Evolutionary conservation across 1,140 invertebrate genomes (phyloP).

Genomic region (Dolichoris vasculosae): DNA sequence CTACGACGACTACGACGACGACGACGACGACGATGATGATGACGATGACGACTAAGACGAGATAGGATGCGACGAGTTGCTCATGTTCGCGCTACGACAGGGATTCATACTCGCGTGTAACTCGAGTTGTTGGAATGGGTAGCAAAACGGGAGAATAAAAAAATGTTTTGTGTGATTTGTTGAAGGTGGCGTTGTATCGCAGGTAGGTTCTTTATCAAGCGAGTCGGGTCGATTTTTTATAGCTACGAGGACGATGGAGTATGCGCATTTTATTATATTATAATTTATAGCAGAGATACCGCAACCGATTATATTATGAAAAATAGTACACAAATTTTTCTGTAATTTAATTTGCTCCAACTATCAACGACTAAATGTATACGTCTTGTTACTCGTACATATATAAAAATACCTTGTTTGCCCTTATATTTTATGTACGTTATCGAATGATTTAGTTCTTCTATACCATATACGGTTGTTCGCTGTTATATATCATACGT

Average conservation of each 20-base stretch:
- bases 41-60: not conserved
- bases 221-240: not conserved
- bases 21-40: not conserved
- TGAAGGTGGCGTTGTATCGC: not conserved
- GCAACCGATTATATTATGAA: not conserved
- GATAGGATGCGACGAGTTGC: constrained; percentile 21
- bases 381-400: not conserved
- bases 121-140: constrained; percentile 34
- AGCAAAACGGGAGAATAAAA: not conserved
- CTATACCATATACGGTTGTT: not conserved
- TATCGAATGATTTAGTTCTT: constrained; percentile 8
- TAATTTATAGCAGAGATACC: too few relatives aligned
- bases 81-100: not conserved
- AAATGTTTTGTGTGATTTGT: not conserved
- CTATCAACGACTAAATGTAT: not conserved
- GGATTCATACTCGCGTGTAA: constrained; percentile 26
- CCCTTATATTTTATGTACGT: not conserved
- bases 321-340: not conserved
- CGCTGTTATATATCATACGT: not conserved
- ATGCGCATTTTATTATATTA: not conserved
- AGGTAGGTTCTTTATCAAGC: not conserved
- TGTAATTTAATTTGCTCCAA: not conserved
- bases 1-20: not conserved
- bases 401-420: not conserved
- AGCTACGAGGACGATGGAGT: not conserved